Percentiles rank a stretch among this genome's conserved stretches.
These are phyloP conservation scores for Drosophila takahashii DNA, from an alignment of 1,140 invertebrate species.

Conservation along the genomic window DNA sequence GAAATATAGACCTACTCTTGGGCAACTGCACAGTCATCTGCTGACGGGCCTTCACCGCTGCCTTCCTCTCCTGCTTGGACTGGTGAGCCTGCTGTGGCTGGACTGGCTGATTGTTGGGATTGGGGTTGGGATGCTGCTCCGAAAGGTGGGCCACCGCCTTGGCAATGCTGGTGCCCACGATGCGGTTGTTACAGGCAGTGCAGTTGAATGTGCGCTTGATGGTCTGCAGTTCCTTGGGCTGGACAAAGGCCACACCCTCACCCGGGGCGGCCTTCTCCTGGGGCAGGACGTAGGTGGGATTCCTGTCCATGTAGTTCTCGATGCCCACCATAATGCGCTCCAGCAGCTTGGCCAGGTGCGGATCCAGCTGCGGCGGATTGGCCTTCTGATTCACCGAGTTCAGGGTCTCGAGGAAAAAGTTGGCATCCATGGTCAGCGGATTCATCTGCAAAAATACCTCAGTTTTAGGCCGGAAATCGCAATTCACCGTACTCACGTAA, in stretches of 20 bases:
- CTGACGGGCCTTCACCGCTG: conserved; percentile 50
- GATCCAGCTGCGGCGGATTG: conserved; percentile 52
- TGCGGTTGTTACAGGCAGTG: conserved; percentile 45
- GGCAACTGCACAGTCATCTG: conserved; percentile 48
- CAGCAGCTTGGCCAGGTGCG: conserved; percentile 50
- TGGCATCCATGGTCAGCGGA: conserved; percentile 72
- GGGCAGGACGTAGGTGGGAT: conserved; percentile 49
- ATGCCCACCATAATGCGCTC: conserved; percentile 67
- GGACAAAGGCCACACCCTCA: conserved; percentile 48
- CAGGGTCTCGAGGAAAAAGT: conserved; percentile 64
- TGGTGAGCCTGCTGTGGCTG: conserved; percentile 4
- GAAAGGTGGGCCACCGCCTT: conserved; percentile 67
- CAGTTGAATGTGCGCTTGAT: conserved; percentile 71
- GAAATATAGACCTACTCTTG: conserved; percentile 73
- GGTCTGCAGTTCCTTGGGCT: conserved; percentile 44
- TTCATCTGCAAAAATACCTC: conserved; percentile 52
- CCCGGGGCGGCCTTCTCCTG: conserved; percentile 11
- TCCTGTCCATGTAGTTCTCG: conserved; percentile 65
- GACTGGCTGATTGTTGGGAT: conserved; percentile 32
- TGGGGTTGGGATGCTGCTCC: conserved; percentile 60
- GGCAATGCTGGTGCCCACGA: conserved; percentile 61
- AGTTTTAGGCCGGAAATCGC: neutral
- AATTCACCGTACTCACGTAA: conserved; percentile 45
- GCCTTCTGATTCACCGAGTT: conserved; percentile 28
- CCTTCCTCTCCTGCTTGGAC: conserved; percentile 42